These are phyloP conservation scores for Caenorhabditis wallacei DNA, from an alignment of 2,888 invertebrate genomes.

Conservation along the genomic window DNA sequence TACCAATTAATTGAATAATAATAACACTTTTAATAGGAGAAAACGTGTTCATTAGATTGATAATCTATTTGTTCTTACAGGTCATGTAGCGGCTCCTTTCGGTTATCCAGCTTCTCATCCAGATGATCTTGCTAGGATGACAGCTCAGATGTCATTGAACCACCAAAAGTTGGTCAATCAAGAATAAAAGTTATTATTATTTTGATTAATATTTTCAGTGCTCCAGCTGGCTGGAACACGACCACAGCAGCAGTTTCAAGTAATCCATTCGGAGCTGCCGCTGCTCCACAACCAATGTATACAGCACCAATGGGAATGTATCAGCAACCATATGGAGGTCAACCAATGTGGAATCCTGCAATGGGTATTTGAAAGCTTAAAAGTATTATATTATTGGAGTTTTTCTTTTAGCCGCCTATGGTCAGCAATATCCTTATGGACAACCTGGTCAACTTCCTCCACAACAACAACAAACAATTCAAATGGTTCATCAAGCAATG, in stretches of 20 bases:
- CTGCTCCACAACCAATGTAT: slow-evolving; percentile 54
- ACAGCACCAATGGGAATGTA: slow-evolving; percentile 63
- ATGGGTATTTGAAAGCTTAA: slow-evolving; percentile 30
- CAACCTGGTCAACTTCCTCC: slow-evolving; percentile 45
- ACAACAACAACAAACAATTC: slow-evolving; percentile 61
- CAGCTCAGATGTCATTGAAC: slow-evolving; percentile 63
- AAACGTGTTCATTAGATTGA: too few relatives aligned
- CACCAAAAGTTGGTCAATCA: slow-evolving; percentile 14
- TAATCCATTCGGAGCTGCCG: slow-evolving; percentile 61
- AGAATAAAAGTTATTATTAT: not conserved
- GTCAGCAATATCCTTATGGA: slow-evolving; percentile 35
- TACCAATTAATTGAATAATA: too few relatives aligned
- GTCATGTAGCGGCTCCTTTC: slow-evolving; percentile 33
- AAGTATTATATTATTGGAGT: not conserved
- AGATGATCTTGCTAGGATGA: slow-evolving; percentile 63
- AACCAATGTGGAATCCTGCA: slow-evolving; percentile 60
- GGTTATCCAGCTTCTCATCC: slow-evolving; percentile 46
- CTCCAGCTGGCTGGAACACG: slow-evolving; percentile 42
- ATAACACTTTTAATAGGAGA: too few relatives aligned
- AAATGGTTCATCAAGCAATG: slow-evolving; percentile 58
- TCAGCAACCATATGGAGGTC: slow-evolving; percentile 42
- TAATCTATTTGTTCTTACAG: too few relatives aligned
- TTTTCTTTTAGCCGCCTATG: slow-evolving; percentile 33
- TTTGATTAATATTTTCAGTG: slow-evolving; percentile 11
- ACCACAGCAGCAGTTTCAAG: slow-evolving; percentile 51